These are phyloP conservation scores for Tragelaphus imberbis DNA, from an alignment of 2,113 vertebrate species.

Conservation along the genomic window DNA sequence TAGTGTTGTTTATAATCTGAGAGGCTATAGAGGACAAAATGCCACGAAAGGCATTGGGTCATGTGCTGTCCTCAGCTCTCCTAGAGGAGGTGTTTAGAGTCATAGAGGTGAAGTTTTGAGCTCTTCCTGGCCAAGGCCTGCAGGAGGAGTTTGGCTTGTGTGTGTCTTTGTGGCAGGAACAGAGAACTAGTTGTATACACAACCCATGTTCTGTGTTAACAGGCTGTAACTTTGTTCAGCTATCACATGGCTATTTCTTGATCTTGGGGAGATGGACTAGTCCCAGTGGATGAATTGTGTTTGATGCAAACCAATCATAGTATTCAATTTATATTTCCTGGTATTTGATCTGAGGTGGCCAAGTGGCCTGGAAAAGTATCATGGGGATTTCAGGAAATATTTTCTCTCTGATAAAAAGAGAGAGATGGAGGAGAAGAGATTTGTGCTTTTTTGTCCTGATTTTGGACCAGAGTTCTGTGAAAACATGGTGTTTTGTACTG, in stretches of 20 bases:
- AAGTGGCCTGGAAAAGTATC: neutral
- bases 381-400: neutral
- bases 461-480: neutral
- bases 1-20: neutral
- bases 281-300: neutral
- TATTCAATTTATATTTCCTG: neutral
- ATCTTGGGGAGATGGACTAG: neutral
- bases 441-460: neutral
- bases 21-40: neutral
- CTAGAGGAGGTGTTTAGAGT: neutral
- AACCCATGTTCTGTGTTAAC: neutral
- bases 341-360: neutral
- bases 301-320: neutral
- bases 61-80: neutral
- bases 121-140: neutral
- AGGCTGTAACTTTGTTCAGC: neutral
- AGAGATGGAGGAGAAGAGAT: neutral
- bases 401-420: neutral
- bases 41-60: neutral
- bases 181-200: neutral
- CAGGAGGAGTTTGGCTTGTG: neutral
- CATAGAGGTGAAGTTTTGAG: neutral
- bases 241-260: neutral
- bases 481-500: neutral
- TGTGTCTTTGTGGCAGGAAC: neutral